Base-by-base conservation (phyloP, 1,140 invertebrate genomes). In the Plutomurus gul region DNA sequence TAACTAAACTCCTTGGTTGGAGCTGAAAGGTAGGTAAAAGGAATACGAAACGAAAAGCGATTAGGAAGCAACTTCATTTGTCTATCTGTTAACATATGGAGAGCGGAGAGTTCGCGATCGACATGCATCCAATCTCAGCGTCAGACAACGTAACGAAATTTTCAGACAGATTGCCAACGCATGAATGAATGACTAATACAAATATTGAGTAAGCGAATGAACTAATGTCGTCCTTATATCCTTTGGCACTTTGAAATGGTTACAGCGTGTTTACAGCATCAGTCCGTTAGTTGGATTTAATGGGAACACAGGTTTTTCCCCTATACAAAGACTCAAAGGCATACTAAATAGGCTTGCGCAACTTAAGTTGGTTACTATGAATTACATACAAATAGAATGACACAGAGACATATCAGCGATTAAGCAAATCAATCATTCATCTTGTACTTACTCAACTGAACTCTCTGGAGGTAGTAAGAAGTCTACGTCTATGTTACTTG, bases 391-490 rank as follows among this genome's bases (percentile, higher is more conserved):
- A 65, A 65, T 36, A 65, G 56, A 65, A 65, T 65, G 30, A 65
- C 25, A 65, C 30, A 65, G 56, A 65, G 56, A 65, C 56, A 65
- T 65, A 30, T 36, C 27, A 65, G 56, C 27, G 56, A 65, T 65
- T 65, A 65, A 65, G 56, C 30, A 65, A 65, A 65, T 65, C 56
- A 65, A 65, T 65, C 56, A 65, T 65, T 65, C 56, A 65, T 65
- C 56, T 65, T 65, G 56, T 65, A 33, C 56, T 65, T 65, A 65
- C 56, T 65, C 56, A 5, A 25, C 56, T 65, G 27, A 16, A 30
- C 56, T 33, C 56, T n/a, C n/a, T n/a, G n/a, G n/a, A n/a, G n/a
- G n/a, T n/a, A n/a, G n/a, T n/a, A n/a, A n/a, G n/a, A n/a, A n/a
- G n/a, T n/a, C n/a, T n/a, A n/a, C n/a, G n/a, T n/a, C n/a, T n/a